Evolutionary conservation across 92 coral and sea anemone genomes (phyloP), one percentile per base, ranked within the genome.

Genomic region (Desmophyllum pertusum): DNA sequence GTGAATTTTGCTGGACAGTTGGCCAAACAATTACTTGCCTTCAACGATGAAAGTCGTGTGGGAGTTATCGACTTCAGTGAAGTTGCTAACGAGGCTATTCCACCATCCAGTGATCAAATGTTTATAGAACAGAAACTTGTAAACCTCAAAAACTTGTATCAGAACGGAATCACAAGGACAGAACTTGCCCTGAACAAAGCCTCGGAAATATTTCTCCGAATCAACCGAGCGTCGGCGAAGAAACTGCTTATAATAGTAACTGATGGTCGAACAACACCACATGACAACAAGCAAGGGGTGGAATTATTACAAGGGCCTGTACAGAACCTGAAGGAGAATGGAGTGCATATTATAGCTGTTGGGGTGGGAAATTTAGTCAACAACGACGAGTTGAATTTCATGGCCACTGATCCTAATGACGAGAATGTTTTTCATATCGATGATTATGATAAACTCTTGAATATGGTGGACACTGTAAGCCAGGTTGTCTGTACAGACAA

Each of bases 111-210:
- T 30, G 84, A 91, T 51, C 73, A 25, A 70, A 30, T 21, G 23
- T 31, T 23, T 30, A 48, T 91, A 31, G 79, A 75, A 13, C 21
- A 30, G 37, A 82, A 79, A 2, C 43, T 91, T 0, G 64, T 50
- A 63, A 29, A 57, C 61, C 79, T 92, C 5, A 76, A 72, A 61
- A 36, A 48, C 35, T 43, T 78, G 52, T 92, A 89, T 68, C 86
- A 91, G 86, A 93, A 93, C 33, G 91, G 97, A 6, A 88, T 91
- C 48, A 93, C 97, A 18, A 86, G 97, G 29, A 86, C 94, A 23
- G 97, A 93, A 42, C 43, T 83, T 30, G 93, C 92, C 15, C 65
- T 93, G 65, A 53, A 63, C 13, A 79, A 87, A 66, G 92, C 94
- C 9, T 51, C n/a, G 21, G 87, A 87, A 25, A 80, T 91, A 81